Percentiles rank a stretch among this genome's conserved stretches.
phyloP scores from a whole-genome alignment of 2,113 vertebrate species.

The Cheilinus undulatus region DNA sequence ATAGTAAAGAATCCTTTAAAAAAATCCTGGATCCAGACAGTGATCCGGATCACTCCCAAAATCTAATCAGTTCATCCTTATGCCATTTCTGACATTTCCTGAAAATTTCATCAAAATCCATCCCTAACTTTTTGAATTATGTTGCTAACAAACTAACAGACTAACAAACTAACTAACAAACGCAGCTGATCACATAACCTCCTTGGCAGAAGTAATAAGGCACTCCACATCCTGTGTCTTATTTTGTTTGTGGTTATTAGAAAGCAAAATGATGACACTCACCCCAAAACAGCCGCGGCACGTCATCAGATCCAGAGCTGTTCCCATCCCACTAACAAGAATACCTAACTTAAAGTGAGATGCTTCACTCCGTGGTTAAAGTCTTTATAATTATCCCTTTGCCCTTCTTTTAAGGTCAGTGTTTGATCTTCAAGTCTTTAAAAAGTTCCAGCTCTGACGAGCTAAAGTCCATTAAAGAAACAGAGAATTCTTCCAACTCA shows the following conservation, averaged over 20 bases:
- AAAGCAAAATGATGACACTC: slow-evolving; percentile 56
- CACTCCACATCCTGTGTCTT: background rate
- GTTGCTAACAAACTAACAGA: no score
- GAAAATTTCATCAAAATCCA: no score
- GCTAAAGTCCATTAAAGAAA: slow-evolving; percentile 1
- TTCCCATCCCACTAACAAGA: slow-evolving; percentile 42
- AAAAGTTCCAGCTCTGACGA: background rate
- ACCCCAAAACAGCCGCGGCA: slow-evolving; percentile 81
- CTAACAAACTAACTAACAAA: no score
- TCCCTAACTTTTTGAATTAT: no score
- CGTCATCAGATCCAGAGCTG: slow-evolving; percentile 71
- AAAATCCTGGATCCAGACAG: no score
- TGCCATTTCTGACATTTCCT: no score
- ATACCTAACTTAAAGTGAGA: background rate
- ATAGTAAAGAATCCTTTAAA: no score
- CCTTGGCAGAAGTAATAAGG: no score
- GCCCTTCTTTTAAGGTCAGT: slow-evolving; percentile 9
- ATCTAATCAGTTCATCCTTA: no score
- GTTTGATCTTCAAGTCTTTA: background rate
- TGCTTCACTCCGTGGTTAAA: background rate
- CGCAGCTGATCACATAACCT: no score
- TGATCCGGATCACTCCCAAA: no score
- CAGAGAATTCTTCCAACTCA: no score
- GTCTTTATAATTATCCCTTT: background rate
- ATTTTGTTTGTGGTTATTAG: background rate